A percentile compares a stretch with the other conserved stretches of the same genome.
These are phyloP conservation scores for Atherinosoma microstoma DNA, from an alignment of 2,797 vertebrate species.

Conservation along the genomic window DNA sequence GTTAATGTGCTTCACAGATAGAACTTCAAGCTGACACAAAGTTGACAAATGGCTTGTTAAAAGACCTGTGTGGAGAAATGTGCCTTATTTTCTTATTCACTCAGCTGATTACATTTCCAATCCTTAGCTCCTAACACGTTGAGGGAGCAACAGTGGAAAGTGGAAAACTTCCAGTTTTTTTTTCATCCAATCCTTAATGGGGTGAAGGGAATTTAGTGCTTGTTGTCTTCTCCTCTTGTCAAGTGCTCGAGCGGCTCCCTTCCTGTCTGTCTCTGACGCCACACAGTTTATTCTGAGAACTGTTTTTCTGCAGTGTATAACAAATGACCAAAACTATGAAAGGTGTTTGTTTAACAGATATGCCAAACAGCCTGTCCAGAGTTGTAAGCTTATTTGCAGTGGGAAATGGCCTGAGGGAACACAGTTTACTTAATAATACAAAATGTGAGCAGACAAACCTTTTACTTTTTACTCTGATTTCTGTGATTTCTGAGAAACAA, in stretches of 20 bases:
- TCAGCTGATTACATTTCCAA: conserved; percentile 49
- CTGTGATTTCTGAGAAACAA: conserved; percentile 17
- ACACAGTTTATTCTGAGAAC: conserved; percentile 25
- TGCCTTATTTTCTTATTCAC: conserved; percentile 27
- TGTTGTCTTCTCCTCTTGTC: conserved; percentile 20
- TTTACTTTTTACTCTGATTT: conserved; percentile 7
- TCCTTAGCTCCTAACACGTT: not conserved
- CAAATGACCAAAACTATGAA: conserved; percentile 20
- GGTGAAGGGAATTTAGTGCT: conserved; percentile 45
- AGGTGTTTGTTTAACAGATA: conserved; percentile 25
- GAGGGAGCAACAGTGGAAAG: conserved; percentile 41
- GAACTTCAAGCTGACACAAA: conserved; percentile 36
- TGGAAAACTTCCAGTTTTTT: conserved; percentile 40
- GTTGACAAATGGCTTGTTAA: conserved; percentile 43
- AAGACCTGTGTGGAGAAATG: conserved; percentile 24
- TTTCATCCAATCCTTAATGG: conserved; percentile 26
- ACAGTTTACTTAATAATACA: conserved; percentile 17
- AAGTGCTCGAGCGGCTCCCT: conserved; percentile 37
- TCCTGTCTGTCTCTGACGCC: conserved; percentile 20
- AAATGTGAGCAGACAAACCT: conserved; percentile 11
- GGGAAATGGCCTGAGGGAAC: not conserved
- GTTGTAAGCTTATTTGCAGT: conserved; percentile 3
- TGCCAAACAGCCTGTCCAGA: conserved; percentile 26
- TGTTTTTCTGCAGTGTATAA: conserved; percentile 13
- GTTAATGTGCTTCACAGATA: conserved; percentile 26